These are phyloP conservation scores for Pedionomus torquatus DNA, from an alignment of 2,113 vertebrate genomes.

Conservation along the genomic window DNA sequence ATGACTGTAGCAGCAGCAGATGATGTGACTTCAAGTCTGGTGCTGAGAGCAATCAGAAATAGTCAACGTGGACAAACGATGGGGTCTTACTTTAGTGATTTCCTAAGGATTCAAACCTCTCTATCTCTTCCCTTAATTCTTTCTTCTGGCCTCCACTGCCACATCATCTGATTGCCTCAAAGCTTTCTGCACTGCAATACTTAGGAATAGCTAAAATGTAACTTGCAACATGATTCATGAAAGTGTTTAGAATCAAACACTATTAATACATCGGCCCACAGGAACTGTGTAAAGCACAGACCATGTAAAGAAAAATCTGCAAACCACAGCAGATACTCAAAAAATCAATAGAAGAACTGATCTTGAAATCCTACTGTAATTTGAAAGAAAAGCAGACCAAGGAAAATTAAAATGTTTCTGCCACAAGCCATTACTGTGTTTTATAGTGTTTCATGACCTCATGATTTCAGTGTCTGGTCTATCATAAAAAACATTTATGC, in stretches of 20 bases:
- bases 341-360: not conserved
- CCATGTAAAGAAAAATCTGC: conserved; percentile 21
- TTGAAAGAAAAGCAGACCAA: not conserved
- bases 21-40: not conserved
- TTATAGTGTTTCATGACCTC: not conserved
- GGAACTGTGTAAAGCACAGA: not conserved
- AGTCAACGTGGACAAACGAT: not conserved
- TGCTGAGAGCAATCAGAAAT: not conserved
- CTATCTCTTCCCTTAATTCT: not conserved
- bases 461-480: not conserved
- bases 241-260: not conserved
- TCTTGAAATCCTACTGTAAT: not conserved
- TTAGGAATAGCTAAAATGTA: conserved; percentile 1
- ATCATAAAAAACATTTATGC: not conserved
- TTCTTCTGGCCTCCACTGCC: not conserved
- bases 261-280: conserved; percentile 33
- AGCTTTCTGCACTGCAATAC: not conserved
- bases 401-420: not conserved
- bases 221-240: conserved; percentile 3
- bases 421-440: not conserved
- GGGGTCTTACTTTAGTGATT: not conserved
- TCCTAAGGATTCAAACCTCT: not conserved
- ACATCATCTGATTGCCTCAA: not conserved
- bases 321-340: conserved; percentile 19
- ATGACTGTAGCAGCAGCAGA: not conserved